Evolutionary conservation across 2,888 invertebrate species (phyloP).

Genomic region (Phengaris alcon): DNA sequence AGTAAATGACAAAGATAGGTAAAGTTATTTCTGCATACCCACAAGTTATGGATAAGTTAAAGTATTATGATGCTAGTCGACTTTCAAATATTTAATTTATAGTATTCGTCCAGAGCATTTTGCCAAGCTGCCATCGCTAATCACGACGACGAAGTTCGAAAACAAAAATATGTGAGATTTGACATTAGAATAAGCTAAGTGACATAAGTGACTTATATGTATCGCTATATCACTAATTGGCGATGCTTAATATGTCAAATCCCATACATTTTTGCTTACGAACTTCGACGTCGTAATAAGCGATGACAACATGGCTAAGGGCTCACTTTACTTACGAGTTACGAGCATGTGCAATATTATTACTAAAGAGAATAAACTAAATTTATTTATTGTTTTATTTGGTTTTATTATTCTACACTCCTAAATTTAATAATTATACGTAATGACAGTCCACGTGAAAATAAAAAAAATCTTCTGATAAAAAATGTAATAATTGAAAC

Average conservation of each 20-base stretch:
- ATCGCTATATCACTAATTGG: too few relatives aligned
- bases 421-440: not conserved
- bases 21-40: slow-evolving; percentile 45
- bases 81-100: slow-evolving; percentile 46
- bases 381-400: slow-evolving; percentile 36
- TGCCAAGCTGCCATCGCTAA: too few relatives aligned
- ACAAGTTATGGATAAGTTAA: slow-evolving; percentile 45
- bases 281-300: too few relatives aligned
- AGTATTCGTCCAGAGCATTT: slow-evolving; percentile 54
- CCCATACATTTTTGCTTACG: too few relatives aligned
- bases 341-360: slow-evolving; percentile 65
- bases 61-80: slow-evolving; percentile 77
- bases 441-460: not conserved
- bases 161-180: too few relatives aligned
- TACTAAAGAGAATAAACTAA: slow-evolving; percentile 40
- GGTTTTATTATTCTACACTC: slow-evolving; percentile 33
- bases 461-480: not conserved
- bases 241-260: too few relatives aligned
- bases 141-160: too few relatives aligned
- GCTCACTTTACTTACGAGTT: slow-evolving; percentile 58
- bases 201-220: too few relatives aligned
- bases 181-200: too few relatives aligned
- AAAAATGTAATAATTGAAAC: not conserved
- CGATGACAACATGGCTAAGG: too few relatives aligned
- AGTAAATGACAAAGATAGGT: too few relatives aligned